Base-by-base conservation (phyloP, 2,113 vertebrate genomes). In the Cichladusa arquata region DNA sequence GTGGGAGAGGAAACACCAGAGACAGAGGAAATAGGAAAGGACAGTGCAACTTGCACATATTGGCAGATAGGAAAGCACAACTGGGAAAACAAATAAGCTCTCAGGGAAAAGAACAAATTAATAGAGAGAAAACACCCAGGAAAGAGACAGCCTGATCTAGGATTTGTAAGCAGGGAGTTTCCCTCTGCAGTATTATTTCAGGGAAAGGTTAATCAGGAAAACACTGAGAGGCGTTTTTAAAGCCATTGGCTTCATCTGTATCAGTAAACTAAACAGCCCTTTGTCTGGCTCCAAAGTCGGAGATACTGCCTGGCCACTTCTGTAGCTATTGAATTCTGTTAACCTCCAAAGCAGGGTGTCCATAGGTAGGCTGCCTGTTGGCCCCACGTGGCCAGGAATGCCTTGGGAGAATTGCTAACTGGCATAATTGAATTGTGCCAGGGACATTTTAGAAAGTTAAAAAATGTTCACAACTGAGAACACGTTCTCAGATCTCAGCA, bases 11-110 rank as follows among this genome's bases (percentile, higher is more conserved):
- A 97, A 97, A 88, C 48, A 40, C 22, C 64, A 96, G 97, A 97
- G 97, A 98, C 96, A 96, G 95, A 95, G 97, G 97, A 98, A 98
- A 91, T 58, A 61, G 91, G 88, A 92, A 97, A 92, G 89, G 93
- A 93, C 60, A 73, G 76, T 72, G 88, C 53, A 44, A 86, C 80
- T 86, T 91, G 88, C 40, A 96, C 71, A 92, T 79, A 81, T 33
- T n/a, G 12, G 71, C 71, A 72, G 76, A 56, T 92, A 86, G 92
- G 83, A 70, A 50, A 92, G 67, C 66, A 94, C 48, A 88, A 57
- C 81, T 85, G 81, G 76, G 93, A 93, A 98, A 97, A 97, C 89
- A 97, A 97, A 91, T 81, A 94, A 89, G 31, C n/a, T 62, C 19
- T 62, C 86, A 94, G 61, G 26, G 71, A 81, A 88, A 95, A 93